These are phyloP conservation scores for Dermatemys mawii DNA, from an alignment of 2,113 vertebrate genomes.

Conservation along the genomic window DNA sequence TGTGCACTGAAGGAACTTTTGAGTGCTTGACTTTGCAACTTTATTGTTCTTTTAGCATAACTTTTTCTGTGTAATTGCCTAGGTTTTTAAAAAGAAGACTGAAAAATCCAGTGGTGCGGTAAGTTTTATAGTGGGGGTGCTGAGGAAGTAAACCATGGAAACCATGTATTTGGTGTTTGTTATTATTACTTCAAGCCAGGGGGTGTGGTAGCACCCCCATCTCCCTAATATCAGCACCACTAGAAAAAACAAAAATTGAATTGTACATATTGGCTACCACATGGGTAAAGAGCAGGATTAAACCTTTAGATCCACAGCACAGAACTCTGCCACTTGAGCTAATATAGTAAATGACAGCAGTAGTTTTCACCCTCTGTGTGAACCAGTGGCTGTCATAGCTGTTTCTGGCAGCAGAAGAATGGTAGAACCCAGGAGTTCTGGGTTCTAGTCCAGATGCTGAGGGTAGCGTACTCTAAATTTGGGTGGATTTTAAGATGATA, in stretches of 20 bases:
- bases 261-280: background rate
- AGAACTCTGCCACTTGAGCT: fast-evolving
- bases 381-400: background rate
- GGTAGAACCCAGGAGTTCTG: background rate
- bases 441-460: background rate
- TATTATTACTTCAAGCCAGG: too few species aligned
- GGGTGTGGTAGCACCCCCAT: background rate
- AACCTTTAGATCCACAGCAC: background rate
- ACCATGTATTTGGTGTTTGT: too few species aligned
- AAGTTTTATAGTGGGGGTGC: too few species aligned
- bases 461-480: background rate
- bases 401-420: background rate
- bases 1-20: background rate
- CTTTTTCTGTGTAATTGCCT: background rate
- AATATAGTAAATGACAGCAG: background rate
- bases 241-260: background rate
- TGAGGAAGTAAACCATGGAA: too few species aligned
- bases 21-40: background rate
- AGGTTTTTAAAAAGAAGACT: background rate
- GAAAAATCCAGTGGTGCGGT: background rate
- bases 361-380: background rate
- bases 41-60: background rate
- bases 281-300: background rate
- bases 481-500: background rate
- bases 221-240: background rate